Percentiles rank a stretch among this genome's conserved stretches.
Conservation (phyloP, 1,140 invertebrate species). For the Dendrolimus kikuchii region DNA sequence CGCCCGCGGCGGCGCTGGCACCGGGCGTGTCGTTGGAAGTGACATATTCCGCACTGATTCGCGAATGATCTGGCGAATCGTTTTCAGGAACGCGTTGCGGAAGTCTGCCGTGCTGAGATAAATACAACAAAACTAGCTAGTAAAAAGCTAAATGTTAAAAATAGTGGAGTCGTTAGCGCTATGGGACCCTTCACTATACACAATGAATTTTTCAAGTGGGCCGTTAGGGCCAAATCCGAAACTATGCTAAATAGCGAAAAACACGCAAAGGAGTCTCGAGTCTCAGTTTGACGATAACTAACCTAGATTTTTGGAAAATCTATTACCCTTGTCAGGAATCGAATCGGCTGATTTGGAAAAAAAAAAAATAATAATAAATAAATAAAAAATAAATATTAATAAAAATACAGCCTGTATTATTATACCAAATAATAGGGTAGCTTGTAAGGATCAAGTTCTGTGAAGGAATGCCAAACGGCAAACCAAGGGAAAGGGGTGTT, state of each 20-base stretch:
- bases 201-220: too few relatives aligned
- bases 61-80: conserved; percentile 95
- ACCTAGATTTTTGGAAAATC: too few relatives aligned
- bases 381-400: conserved; percentile 5
- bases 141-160: neutral
- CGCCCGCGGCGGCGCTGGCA: conserved; percentile 58
- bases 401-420: neutral
- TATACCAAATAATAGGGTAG: conserved; percentile 4
- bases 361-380: neutral
- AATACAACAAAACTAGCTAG: neutral
- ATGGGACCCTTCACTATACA: too few relatives aligned
- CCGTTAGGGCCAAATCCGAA: too few relatives aligned
- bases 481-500: too few relatives aligned
- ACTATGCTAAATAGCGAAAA: too few relatives aligned
- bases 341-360: too few relatives aligned
- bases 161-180: neutral
- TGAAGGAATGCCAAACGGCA: too few relatives aligned
- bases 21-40: conserved; percentile 82
- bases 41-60: conserved; percentile 96
- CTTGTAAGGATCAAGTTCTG: too few relatives aligned
- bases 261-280: too few relatives aligned
- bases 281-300: too few relatives aligned
- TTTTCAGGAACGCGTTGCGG: conserved; percentile 95
- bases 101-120: conserved; percentile 90
- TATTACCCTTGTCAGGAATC: too few relatives aligned